These are phyloP conservation scores for Rhodinocichla rosea DNA, from an alignment of 2,113 vertebrate genomes.

Conservation along the genomic window DNA sequence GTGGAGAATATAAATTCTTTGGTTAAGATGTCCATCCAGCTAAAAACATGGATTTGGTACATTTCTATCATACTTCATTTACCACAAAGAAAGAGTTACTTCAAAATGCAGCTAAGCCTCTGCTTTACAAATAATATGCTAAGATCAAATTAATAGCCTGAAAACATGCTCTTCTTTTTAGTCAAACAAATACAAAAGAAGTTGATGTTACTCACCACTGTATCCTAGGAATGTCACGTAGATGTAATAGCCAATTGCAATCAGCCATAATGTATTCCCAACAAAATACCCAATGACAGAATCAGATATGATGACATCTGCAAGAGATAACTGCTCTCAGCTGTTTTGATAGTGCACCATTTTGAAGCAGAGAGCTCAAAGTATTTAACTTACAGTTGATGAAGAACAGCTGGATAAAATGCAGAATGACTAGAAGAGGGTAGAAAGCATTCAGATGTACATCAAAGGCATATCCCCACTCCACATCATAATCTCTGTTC, in stretches of 20 bases:
- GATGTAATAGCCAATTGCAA: conserved; percentile 93
- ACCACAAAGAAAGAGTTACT: background rate
- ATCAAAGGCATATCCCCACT: conserved; percentile 98
- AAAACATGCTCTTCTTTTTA: background rate
- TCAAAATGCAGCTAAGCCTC: background rate
- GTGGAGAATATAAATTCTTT: background rate
- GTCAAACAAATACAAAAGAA: background rate
- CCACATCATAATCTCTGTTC: conserved; percentile 88
- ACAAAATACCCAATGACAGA: conserved; percentile 81
- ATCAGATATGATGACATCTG: conserved; percentile 87
- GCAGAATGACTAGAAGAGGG: conserved; percentile 92
- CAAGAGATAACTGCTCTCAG: conserved; percentile 48
- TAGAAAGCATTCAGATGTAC: conserved; percentile 98
- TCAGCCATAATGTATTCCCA: conserved; percentile 92
- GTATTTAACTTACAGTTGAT: conserved; percentile 89
- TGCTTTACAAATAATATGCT: background rate
- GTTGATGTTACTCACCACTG: conserved; percentile 80
- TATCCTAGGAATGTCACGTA: conserved; percentile 98
- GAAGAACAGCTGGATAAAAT: conserved; percentile 97
- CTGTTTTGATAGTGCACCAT: background rate
- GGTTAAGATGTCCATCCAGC: background rate
- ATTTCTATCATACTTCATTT: background rate
- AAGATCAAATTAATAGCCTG: background rate
- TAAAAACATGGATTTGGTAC: background rate
- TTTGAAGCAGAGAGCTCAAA: background rate